Conservation (phyloP, 1,140 invertebrate species). For the Brachionus sp. region DNA sequence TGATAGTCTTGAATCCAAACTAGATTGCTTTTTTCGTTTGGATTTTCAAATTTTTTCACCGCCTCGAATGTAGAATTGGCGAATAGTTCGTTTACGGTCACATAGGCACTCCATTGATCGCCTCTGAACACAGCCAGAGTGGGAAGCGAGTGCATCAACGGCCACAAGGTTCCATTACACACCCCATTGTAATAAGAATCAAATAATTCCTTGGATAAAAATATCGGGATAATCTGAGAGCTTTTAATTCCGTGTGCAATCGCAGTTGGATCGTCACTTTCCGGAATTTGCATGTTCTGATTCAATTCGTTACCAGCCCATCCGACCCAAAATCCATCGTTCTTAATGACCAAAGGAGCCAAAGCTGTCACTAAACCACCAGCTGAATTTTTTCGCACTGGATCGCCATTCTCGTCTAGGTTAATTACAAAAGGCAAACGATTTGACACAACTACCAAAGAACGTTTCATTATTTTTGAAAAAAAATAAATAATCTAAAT, state of each 20-base stretch:
- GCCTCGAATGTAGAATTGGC: slow-evolving; percentile 70
- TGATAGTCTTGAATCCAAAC: slow-evolving; percentile 90
- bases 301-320: slow-evolving; percentile 73
- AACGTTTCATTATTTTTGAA: slow-evolving; percentile 3
- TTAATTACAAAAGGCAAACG: slow-evolving; percentile 24
- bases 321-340: slow-evolving; percentile 79
- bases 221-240: slow-evolving; percentile 73
- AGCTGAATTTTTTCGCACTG: neutral
- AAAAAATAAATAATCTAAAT: neutral
- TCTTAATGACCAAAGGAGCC: slow-evolving; percentile 77
- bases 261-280: slow-evolving; percentile 77
- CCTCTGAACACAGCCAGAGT: slow-evolving; percentile 72
- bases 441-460: slow-evolving; percentile 40
- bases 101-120: slow-evolving; percentile 75
- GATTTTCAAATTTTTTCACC: slow-evolving; percentile 59
- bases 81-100: slow-evolving; percentile 74
- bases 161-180: slow-evolving; percentile 86
- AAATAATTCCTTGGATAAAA: slow-evolving; percentile 70
- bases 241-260: slow-evolving; percentile 73
- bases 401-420: neutral
- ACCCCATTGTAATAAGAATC: slow-evolving; percentile 85
- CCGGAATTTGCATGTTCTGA: slow-evolving; percentile 70
- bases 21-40: slow-evolving; percentile 66
- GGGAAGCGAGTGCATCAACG: slow-evolving; percentile 83
- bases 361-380: slow-evolving; percentile 83